Percentiles rank a stretch among this genome's conserved stretches.
phyloP scores from a whole-genome alignment of 2,888 invertebrate genomes.

The Eupithecia insigniata region DNA sequence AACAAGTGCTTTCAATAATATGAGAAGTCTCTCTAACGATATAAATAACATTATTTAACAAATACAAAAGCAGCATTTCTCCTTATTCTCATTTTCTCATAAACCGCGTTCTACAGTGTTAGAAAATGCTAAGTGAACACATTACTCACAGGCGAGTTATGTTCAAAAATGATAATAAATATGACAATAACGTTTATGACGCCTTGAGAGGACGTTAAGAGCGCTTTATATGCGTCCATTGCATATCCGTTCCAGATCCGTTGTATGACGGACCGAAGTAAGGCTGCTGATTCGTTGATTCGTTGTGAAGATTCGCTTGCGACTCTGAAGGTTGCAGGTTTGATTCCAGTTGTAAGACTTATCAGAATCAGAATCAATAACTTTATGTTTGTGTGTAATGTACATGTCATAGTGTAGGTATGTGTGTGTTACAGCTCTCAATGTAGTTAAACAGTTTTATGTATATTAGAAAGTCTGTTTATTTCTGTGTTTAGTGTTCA shows the following conservation, averaged over 20 bases:
- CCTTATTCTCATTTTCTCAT: neutral
- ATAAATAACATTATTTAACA: neutral
- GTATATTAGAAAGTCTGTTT: no score
- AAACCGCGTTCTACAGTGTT: neutral
- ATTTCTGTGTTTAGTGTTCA: no score
- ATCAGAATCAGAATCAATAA: no score
- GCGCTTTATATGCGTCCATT: neutral
- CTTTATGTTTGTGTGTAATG: no score
- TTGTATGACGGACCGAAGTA: neutral
- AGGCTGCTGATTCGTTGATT: neutral
- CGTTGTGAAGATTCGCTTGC: no score
- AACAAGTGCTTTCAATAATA: neutral
- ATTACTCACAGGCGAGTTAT: neutral
- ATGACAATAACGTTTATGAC: neutral
- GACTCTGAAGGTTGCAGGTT: neutral
- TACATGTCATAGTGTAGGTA: no score
- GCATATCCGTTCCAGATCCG: neutral
- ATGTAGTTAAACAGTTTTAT: no score
- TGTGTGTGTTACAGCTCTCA: no score
- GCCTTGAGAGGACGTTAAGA: neutral
- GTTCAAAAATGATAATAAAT: conserved; percentile 5
- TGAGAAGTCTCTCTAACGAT: neutral
- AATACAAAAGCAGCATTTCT: neutral
- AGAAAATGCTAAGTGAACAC: neutral
- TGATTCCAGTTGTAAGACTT: neutral